phyloP scores from a whole-genome alignment of 2,797 vertebrate genomes.

The Hoplostethus mediterraneus region DNA sequence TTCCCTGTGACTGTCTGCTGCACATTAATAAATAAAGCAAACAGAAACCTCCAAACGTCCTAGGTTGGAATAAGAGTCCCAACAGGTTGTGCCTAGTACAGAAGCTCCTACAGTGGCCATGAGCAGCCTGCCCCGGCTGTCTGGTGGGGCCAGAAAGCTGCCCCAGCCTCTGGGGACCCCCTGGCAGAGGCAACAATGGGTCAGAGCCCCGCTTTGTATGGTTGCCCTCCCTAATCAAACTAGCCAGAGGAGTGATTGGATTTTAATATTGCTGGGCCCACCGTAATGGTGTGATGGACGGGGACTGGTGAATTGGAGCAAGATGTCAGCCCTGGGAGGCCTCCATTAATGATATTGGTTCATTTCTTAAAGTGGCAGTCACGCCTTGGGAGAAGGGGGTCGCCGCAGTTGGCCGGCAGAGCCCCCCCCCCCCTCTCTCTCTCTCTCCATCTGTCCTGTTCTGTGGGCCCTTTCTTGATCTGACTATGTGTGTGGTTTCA shows the following conservation, averaged over 20 bases:
- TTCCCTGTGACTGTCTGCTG: neutral
- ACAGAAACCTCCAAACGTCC: neutral
- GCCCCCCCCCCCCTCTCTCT: constrained; percentile 40
- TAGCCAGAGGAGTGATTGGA: constrained; percentile 88
- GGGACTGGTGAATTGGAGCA: constrained; percentile 85
- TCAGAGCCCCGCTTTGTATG: constrained; percentile 80
- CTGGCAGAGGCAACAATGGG: constrained; percentile 84
- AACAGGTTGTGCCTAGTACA: neutral
- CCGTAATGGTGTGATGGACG: constrained; percentile 85
- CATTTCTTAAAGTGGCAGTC: constrained; percentile 88
- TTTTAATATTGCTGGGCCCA: constrained; percentile 86
- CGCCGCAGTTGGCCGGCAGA: constrained; percentile 64
- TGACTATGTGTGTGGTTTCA: constrained; percentile 16
- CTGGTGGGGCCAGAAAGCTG: constrained; percentile 71
- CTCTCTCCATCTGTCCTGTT: neutral
- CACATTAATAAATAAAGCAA: neutral
- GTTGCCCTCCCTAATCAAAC: constrained; percentile 86
- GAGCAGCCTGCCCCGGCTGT: constrained; percentile 64
- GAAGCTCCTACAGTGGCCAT: constrained; percentile 36
- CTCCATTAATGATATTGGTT: constrained; percentile 88
- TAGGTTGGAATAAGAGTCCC: neutral
- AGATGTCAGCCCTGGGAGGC: constrained; percentile 82
- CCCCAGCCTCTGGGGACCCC: constrained; percentile 73
- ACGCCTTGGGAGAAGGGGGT: constrained; percentile 75
- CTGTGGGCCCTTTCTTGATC: constrained; percentile 22